Percentiles rank a stretch among this genome's conserved stretches.
These are phyloP conservation scores for Poecilobothrus nobilitatus DNA, from an alignment of 2,888 invertebrate species.

Conservation along the genomic window DNA sequence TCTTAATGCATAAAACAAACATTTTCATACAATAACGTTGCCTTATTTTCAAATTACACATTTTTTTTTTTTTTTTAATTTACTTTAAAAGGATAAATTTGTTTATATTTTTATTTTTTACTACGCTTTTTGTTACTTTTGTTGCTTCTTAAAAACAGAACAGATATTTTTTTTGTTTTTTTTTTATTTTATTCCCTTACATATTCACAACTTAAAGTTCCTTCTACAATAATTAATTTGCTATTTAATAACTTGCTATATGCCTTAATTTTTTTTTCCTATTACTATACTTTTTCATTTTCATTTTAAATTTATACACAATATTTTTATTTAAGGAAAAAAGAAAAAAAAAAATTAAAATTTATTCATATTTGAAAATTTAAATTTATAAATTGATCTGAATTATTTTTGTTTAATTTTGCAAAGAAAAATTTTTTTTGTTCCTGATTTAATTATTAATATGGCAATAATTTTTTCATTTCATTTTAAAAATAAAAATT, in stretches of 20 bases:
- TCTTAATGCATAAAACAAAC: constrained; percentile 4
- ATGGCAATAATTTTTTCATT: too few species aligned
- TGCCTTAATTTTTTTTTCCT: not conserved
- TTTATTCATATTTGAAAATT: not conserved
- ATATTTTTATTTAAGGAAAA: not conserved
- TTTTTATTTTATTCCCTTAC: not conserved
- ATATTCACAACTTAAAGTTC: constrained; percentile 3
- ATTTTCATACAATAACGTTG: constrained; percentile 1
- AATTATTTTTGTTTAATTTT: too few species aligned
- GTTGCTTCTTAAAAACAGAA: too few species aligned
- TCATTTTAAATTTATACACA: not conserved
- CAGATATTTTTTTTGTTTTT: not conserved
- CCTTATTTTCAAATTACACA: constrained; percentile 4
- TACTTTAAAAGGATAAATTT: not conserved
- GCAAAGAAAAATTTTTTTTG: too few species aligned
- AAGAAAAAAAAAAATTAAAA: not conserved
- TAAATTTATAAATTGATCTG: too few species aligned
- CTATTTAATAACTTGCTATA: not conserved
- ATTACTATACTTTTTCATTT: not conserved
- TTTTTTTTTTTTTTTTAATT: not conserved
- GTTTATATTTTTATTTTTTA: not conserved
- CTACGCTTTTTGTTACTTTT: not conserved
- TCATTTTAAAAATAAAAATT: too few species aligned
- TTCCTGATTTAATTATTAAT: too few species aligned
- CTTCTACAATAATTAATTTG: constrained; percentile 6